A percentile compares a stretch with the other conserved stretches of the same genome.
These are phyloP conservation scores for Prosopocoilus inquinatus DNA, from an alignment of 2,888 invertebrate species.

Conservation along the genomic window DNA sequence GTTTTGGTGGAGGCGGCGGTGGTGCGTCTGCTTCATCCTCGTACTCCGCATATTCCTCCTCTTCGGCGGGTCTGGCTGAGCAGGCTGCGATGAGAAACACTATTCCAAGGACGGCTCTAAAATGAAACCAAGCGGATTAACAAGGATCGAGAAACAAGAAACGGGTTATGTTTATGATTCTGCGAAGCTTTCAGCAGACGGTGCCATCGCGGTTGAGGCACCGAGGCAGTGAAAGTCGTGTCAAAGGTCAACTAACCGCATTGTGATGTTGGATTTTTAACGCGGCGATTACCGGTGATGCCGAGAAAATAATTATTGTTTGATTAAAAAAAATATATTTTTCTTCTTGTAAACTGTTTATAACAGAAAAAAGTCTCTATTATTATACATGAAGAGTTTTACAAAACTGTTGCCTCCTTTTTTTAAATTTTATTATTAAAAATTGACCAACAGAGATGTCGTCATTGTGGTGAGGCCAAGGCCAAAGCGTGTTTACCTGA, in stretches of 20 bases:
- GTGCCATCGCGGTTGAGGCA: background rate
- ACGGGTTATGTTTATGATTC: background rate
- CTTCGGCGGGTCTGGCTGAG: constrained; percentile 43
- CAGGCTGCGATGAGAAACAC: constrained; percentile 38
- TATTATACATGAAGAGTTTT: no score
- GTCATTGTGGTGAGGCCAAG: no score
- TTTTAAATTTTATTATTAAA: no score
- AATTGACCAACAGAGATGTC: no score
- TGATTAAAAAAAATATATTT: no score
- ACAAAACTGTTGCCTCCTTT: no score
- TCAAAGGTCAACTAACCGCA: constrained; percentile 12
- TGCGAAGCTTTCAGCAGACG: background rate
- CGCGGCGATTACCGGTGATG: background rate
- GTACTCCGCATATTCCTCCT: constrained; percentile 44
- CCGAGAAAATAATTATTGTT: no score
- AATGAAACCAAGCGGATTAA: constrained; percentile 19
- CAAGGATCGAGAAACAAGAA: background rate
- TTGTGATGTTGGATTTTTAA: background rate
- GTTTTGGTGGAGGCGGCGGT: constrained; percentile 40
- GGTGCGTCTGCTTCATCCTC: constrained; percentile 44
- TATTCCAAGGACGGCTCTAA: constrained; percentile 42
- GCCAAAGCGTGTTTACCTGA: no score
- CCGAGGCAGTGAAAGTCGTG: constrained; percentile 15
- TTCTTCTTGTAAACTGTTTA: no score
- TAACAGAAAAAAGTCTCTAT: no score